Conservation (phyloP, 2,113 vertebrate species). For the Bothrops jararaca region DNA sequence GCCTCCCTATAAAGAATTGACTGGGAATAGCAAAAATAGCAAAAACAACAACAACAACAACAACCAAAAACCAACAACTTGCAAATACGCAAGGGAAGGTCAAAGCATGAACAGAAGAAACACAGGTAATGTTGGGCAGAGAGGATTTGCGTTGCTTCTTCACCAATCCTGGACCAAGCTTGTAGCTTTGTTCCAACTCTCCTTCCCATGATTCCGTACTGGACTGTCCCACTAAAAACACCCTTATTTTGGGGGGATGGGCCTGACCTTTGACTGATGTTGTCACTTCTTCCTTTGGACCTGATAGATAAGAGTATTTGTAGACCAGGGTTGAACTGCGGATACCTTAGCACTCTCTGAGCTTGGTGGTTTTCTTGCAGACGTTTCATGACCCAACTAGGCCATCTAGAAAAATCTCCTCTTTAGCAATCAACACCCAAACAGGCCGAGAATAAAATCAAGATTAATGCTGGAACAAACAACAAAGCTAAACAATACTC, state of each 20-base stretch:
- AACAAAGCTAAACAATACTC: too few species aligned
- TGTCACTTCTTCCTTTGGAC: fast-evolving
- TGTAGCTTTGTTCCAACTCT: too few species aligned
- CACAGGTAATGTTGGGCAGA: not conserved
- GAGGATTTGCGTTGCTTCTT: not conserved
- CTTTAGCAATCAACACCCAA: too few species aligned
- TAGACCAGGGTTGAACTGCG: too few species aligned
- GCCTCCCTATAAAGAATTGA: not conserved
- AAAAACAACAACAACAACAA: too few species aligned
- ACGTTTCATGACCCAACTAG: too few species aligned
- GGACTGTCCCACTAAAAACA: not conserved
- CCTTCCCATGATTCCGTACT: not conserved
- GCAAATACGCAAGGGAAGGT: not conserved
- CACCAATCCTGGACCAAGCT: not conserved
- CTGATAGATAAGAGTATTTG: not conserved
- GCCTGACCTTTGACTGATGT: fast-evolving
- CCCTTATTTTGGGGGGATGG: not conserved
- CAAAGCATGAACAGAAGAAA: not conserved
- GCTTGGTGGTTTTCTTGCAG: too few species aligned
- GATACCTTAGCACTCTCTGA: too few species aligned
- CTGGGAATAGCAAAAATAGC: not conserved
- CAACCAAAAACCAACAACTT: not conserved
- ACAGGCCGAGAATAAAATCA: too few species aligned
- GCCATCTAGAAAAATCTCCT: too few species aligned
- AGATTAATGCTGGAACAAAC: too few species aligned